phyloP scores from a whole-genome alignment of 2,113 vertebrate species.

The Dunckerocampus dactyliophorus region DNA sequence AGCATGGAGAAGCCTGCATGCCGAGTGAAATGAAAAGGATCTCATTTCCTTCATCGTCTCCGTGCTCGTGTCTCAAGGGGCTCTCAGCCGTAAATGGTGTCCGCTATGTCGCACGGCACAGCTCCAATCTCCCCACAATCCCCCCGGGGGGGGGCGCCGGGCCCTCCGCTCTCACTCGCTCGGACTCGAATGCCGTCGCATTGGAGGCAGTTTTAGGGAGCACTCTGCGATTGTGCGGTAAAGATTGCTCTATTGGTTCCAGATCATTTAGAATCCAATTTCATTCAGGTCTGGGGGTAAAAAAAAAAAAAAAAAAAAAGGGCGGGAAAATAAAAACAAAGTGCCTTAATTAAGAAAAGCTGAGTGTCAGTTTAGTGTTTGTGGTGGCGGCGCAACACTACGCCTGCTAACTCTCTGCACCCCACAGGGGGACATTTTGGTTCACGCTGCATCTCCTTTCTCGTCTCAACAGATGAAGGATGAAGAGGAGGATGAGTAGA shows the following conservation, averaged over 20 bases:
- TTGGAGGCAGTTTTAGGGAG: constrained; percentile 60
- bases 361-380: constrained; percentile 47
- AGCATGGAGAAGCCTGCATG: constrained; percentile 29
- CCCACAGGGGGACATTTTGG: constrained; percentile 21
- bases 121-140: constrained; percentile 59
- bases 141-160: constrained; percentile 52
- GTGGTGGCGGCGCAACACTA: constrained; percentile 39
- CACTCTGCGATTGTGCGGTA: constrained; percentile 61
- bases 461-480: neutral
- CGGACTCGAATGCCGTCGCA: constrained; percentile 54
- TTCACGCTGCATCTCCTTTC: constrained; percentile 18
- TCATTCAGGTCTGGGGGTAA: constrained; percentile 55
- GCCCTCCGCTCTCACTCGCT: constrained; percentile 47
- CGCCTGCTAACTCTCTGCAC: constrained; percentile 7
- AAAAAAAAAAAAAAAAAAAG: constrained; percentile 14
- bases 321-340: constrained; percentile 70
- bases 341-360: constrained; percentile 73
- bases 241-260: constrained; percentile 73
- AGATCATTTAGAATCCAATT: constrained; percentile 81
- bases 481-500: neutral
- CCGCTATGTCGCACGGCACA: constrained; percentile 53
- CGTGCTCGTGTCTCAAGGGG: constrained; percentile 42
- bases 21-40: constrained; percentile 44
- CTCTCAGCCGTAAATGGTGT: constrained; percentile 54
- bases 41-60: constrained; percentile 51